Base-by-base conservation (phyloP, 2,797 vertebrate species). In the Lemur catta region DNA sequence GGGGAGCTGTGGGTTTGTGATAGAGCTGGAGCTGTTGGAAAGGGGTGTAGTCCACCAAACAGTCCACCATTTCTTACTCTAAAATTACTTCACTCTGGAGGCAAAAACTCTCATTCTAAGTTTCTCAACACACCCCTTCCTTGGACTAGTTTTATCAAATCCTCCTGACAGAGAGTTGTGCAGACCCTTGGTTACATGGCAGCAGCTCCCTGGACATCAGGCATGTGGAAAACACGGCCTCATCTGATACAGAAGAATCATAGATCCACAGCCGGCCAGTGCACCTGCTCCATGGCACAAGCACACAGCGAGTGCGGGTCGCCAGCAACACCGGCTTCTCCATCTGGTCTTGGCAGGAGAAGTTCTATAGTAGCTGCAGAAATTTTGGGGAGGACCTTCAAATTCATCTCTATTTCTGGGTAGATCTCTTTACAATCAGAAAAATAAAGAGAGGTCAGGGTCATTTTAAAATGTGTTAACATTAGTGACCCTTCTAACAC, bases 311-410 rank as follows among this genome's bases (percentile, higher is more conserved):
- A 75, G 4, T 9, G 30, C 3, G 3, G 55, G 26, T 55, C 13
- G 26, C 81, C 89, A 94, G 89, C 28, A 59, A 46, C 61, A 50
- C 2, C 1, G 26, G 41, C 30, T 84, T 80, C 50, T 78, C 33
- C 79, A 52, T 95, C 90, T 95, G 59, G 28, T 69, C 55, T 91
- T 94, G 93, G 90, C 59, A 85, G n/a, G 43, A 90, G 61, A 81
- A 84, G 82, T 91, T 84, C 43, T 79, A 4, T 18, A 46, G 55
- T 12, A 61, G 48, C 57, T 35, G 15, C 50, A 15, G 3, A 30
- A 88, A 67, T 71, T 22, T 48, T 12, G 22, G 55, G 57, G 82
- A 81, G 28, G 10, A 55, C 12, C 22, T 30, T 46, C 11, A 50
- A 69, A 74, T 69, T 8, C 59, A 52, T 41, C 38, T 71, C 57